Percentiles rank a stretch among this genome's conserved stretches.
Conservation (phyloP, 2,888 invertebrate species). For the Lordiphosa andalusiaca region DNA sequence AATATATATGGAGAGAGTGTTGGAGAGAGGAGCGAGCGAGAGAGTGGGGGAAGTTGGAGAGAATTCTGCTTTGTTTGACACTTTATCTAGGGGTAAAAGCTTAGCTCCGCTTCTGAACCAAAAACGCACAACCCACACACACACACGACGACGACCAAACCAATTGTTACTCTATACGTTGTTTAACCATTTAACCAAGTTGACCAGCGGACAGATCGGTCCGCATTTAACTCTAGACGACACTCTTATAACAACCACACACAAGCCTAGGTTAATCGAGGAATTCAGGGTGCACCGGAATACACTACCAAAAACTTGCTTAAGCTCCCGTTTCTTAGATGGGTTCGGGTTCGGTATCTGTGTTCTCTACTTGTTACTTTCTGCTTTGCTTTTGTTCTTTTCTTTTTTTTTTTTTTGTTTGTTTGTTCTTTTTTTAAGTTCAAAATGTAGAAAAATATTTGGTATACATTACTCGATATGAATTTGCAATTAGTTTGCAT, state of each 20-base stretch:
- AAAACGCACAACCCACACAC: slow-evolving; percentile 7
- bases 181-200: no score
- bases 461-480: slow-evolving; percentile 79
- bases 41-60: not conserved
- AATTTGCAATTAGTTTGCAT: slow-evolving; percentile 76
- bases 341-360: slow-evolving; percentile 14
- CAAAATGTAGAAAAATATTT: slow-evolving; percentile 67
- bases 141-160: slow-evolving; percentile 1
- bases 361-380: slow-evolving; percentile 11
- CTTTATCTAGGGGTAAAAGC: not conserved
- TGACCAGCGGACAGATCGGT: not conserved
- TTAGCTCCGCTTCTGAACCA: not conserved
- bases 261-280: no score
- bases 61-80: not conserved
- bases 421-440: slow-evolving; percentile 38
- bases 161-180: slow-evolving; percentile 3
- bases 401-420: slow-evolving; percentile 26
- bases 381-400: slow-evolving; percentile 22
- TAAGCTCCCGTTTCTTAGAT: slow-evolving; percentile 12
- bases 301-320: no score
- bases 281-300: no score
- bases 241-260: no score
- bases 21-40: slow-evolving; percentile 1
- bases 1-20: not conserved
- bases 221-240: slow-evolving; percentile 3